phyloP scores from a whole-genome alignment of 2,888 invertebrate genomes.

The Hemaris fuciformis region DNA sequence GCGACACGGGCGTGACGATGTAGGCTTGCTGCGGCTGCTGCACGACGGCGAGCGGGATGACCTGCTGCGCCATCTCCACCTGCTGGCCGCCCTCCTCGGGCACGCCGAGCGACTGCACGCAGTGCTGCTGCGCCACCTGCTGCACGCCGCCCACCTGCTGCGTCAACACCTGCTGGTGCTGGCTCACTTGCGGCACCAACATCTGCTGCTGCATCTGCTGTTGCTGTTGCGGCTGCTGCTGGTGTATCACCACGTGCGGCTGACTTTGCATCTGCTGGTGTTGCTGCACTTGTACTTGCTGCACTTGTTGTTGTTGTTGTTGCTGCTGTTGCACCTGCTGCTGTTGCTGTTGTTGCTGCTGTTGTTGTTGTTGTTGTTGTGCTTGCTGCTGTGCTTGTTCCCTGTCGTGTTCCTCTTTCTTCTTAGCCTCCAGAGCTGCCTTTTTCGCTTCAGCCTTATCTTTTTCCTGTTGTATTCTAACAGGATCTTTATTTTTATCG shows the following conservation, averaged over 20 bases:
- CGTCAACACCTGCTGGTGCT: constrained; percentile 75
- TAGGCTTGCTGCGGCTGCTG: constrained; percentile 84
- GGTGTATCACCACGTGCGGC: constrained; percentile 70
- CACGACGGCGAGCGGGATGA: constrained; percentile 84
- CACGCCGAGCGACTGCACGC: constrained; percentile 74
- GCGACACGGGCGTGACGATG: constrained; percentile 84
- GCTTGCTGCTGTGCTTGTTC: constrained; percentile 67
- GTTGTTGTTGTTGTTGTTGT: constrained; percentile 52
- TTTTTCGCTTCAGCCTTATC: constrained; percentile 77
- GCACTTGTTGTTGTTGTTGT: constrained; percentile 67
- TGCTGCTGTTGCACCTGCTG: constrained; percentile 67
- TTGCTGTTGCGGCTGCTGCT: constrained; percentile 62
- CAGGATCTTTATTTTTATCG: constrained; percentile 77
- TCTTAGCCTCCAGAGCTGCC: constrained; percentile 75
- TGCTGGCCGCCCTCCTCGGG: constrained; percentile 77
- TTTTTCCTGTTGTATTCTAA: constrained; percentile 74
- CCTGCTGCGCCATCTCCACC: constrained; percentile 84
- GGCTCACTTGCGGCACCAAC: constrained; percentile 76
- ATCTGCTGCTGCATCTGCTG: constrained; percentile 72
- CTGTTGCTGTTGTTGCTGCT: constrained; percentile 58
- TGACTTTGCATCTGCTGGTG: constrained; percentile 71
- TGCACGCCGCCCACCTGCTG: constrained; percentile 68
- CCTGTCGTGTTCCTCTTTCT: constrained; percentile 73
- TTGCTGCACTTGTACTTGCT: constrained; percentile 70
- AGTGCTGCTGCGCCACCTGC: constrained; percentile 74